Base-by-base conservation (phyloP, 2,888 invertebrate species). In the Amphipyra tragopoginis region DNA sequence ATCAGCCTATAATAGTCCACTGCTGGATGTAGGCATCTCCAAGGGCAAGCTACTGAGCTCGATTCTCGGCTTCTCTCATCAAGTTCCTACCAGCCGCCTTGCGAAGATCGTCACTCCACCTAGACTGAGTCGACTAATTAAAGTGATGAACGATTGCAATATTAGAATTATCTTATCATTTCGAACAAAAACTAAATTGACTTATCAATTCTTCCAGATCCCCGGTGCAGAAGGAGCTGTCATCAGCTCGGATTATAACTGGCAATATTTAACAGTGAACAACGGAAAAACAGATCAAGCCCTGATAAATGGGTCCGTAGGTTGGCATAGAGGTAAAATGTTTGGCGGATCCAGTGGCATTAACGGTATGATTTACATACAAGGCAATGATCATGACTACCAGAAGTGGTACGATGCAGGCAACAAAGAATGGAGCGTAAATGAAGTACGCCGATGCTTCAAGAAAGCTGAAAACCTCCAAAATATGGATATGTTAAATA, bases 211-310 rank as follows among this genome's bases (percentile, higher is more conserved):
- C n/a, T n/a, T n/a, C n/a, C n/a, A 29, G 29, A 5, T 29, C 29
- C 29, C 29, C 7, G 29, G 29, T n/a, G n/a, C n/a, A n/a, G n/a
- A n/a, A n/a, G n/a, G n/a, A n/a, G n/a, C n/a, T n/a, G n/a, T n/a
- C n/a, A n/a, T n/a, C n/a, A n/a, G n/a, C n/a, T n/a, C 57, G 0
- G 13, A 84, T 2, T 79, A 58, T 45, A 54, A 96, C 79, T 92
- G 84, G 11, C 44, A 81, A 81, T 89, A 97, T 55, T 96, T 96
- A 85, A 97, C 97, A 0, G 97, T 97, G 78, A 97, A 97, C 0
- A 96, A 97, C 82, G 96, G 96, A 21, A 96, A 94, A 48, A 95
- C 96, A 0, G 97, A 97, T 85, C 90, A 97, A 79, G 97, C 97
- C 95, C 91, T 89, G 15, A 77, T 82, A 54, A 80, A 85, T 59